Evolutionary conservation across 2,113 vertebrate species (phyloP).

Genomic region (Cynocephalus volans): DNA sequence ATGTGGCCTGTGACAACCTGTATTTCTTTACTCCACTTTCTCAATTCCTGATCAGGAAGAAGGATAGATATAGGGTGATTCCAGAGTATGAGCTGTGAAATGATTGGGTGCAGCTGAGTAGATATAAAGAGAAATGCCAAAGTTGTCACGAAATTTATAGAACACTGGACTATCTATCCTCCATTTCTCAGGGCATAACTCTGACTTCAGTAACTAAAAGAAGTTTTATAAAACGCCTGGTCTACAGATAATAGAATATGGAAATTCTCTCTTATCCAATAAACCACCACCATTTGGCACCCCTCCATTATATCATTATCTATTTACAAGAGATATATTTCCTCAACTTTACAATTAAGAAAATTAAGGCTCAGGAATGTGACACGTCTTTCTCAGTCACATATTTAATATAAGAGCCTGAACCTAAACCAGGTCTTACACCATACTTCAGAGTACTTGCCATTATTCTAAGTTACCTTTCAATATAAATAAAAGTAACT

Average conservation of each 20-base stretch:
- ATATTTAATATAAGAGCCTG: neutral
- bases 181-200: neutral
- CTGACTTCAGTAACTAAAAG: neutral
- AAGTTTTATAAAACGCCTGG: neutral
- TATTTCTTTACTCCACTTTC: neutral
- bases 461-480: neutral
- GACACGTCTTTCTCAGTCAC: neutral
- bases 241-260: neutral
- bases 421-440: constrained; percentile 3
- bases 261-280: neutral
- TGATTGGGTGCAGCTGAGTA: neutral
- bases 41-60: neutral
- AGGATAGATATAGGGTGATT: neutral
- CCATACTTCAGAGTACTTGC: neutral
- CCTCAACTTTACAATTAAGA: neutral
- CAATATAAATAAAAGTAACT: neutral
- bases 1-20: neutral
- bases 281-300: neutral
- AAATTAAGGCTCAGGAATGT: neutral
- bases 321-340: neutral
- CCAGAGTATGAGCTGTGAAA: neutral
- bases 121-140: neutral
- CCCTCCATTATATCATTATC: neutral
- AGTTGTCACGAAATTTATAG: neutral
- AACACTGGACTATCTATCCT: neutral